Percentiles rank a stretch among this genome's conserved stretches.
These are phyloP conservation scores for Halichoeres trimaculatus DNA, from an alignment of 2,113 vertebrate genomes.

Conservation along the genomic window DNA sequence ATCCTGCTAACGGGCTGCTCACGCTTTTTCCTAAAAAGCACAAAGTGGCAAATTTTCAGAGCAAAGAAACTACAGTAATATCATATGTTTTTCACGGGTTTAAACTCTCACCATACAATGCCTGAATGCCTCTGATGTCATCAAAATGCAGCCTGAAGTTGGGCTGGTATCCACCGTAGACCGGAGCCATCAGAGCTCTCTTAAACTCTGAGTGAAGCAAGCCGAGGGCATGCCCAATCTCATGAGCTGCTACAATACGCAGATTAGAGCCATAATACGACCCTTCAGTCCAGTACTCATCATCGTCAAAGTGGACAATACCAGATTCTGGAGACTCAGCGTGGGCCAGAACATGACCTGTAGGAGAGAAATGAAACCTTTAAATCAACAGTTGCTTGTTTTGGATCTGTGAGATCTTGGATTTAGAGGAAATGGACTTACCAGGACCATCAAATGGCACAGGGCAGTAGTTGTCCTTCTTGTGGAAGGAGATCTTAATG, in stretches of 20 bases:
- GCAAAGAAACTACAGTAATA: background rate
- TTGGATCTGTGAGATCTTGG: background rate
- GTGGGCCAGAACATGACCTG: constrained; percentile 89
- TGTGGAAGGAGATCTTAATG: constrained; percentile 88
- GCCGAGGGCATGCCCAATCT: constrained; percentile 91
- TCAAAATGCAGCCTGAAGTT: constrained; percentile 87
- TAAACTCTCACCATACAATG: constrained; percentile 85
- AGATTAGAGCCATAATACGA: constrained; percentile 86
- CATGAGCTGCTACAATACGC: constrained; percentile 91
- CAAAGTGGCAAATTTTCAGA: background rate
- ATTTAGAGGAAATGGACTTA: constrained; percentile 40
- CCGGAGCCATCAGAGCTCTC: constrained; percentile 87
- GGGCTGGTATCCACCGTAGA: constrained; percentile 86
- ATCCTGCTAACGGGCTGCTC: constrained; percentile 20
- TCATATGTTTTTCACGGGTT: too few species aligned
- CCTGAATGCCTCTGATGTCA: constrained; percentile 88
- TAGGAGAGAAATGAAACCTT: background rate
- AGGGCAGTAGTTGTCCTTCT: constrained; percentile 69
- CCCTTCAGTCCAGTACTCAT: constrained; percentile 90
- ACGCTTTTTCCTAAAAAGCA: constrained; percentile 63
- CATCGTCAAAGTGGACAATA: constrained; percentile 90
- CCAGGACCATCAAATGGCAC: constrained; percentile 82
- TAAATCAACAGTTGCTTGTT: background rate
- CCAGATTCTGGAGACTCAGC: constrained; percentile 89
- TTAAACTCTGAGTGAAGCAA: constrained; percentile 88